phyloP scores from a whole-genome alignment of 2,888 invertebrate genomes.

The Smittia aterrima region DNA sequence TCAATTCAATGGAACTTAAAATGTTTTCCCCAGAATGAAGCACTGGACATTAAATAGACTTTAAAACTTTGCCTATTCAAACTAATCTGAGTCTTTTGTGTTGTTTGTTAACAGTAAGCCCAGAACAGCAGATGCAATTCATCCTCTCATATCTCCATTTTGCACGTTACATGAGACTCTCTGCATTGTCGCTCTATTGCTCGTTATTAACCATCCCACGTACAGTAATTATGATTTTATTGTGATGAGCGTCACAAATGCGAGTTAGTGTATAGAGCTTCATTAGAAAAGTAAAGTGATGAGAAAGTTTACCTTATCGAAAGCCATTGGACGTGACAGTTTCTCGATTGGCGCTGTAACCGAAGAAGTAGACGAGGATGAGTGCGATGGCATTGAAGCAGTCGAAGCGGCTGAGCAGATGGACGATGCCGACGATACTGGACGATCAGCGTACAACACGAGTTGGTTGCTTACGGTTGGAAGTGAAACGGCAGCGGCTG shows the following conservation, averaged over 20 bases:
- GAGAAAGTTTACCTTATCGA: constrained; percentile 63
- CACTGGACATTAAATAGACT: no score
- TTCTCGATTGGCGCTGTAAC: constrained; percentile 47
- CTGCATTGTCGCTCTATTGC: neutral
- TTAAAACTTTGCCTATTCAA: no score
- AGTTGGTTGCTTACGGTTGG: constrained; percentile 42
- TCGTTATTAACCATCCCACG: neutral
- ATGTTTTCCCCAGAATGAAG: no score
- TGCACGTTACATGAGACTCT: neutral
- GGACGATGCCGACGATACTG: constrained; percentile 25
- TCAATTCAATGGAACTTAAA: no score
- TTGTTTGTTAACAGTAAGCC: no score
- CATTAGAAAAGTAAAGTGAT: no score
- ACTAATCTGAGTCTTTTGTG: no score
- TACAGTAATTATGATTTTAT: constrained; percentile 15
- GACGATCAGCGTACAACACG: constrained; percentile 22
- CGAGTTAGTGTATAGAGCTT: no score
- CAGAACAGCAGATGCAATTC: no score
- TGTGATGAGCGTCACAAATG: neutral
- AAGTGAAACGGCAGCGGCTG: constrained; percentile 45
- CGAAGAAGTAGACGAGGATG: constrained; percentile 37
- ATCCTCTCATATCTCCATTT: neutral
- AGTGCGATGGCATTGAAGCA: constrained; percentile 42
- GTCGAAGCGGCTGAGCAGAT: constrained; percentile 27
- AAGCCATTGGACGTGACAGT: constrained; percentile 64